A percentile compares a stretch with the other conserved stretches of the same genome.
Evolutionary conservation across 2,113 vertebrate genomes (phyloP).

Genomic region (Tamias sibiricus): DNA sequence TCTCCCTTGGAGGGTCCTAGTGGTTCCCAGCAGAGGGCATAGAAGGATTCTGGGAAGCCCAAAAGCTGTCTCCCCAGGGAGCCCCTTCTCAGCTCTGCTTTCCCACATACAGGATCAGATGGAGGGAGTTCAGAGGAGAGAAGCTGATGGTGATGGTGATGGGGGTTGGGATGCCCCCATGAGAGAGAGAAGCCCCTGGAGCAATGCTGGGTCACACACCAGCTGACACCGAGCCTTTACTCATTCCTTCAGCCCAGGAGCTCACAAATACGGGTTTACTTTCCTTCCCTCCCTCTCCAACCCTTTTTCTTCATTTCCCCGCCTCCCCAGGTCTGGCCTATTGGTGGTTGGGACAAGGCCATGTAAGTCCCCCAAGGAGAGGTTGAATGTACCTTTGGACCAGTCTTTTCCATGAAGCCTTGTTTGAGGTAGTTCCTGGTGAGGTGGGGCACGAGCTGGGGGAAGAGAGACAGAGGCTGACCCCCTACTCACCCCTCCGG

Average conservation of each 20-base stretch:
- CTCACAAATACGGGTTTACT: background rate
- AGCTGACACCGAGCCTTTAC: background rate
- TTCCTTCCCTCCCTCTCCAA: background rate
- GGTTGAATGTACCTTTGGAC: slow-evolving; percentile 91
- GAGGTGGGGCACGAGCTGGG: slow-evolving; percentile 91
- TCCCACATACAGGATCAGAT: background rate
- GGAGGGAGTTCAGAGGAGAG: background rate
- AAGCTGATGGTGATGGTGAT: background rate
- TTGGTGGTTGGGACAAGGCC: background rate
- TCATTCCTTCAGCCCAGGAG: background rate
- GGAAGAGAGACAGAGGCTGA: slow-evolving; percentile 66
- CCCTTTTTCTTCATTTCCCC: background rate
- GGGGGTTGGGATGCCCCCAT: background rate
- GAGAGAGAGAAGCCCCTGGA: background rate
- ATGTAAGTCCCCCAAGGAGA: background rate
- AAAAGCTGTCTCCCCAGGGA: background rate
- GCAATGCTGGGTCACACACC: background rate
- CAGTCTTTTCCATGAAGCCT: slow-evolving; percentile 98
- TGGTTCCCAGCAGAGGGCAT: background rate
- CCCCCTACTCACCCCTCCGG: background rate
- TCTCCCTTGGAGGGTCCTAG: background rate
- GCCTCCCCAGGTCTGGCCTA: background rate
- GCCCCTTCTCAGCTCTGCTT: background rate
- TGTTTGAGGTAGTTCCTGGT: slow-evolving; percentile 92
- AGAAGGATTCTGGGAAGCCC: background rate